Percentiles rank a stretch among this genome's conserved stretches.
These are phyloP conservation scores for Epinephelus awoara DNA, from an alignment of 2,797 vertebrate species.

Conservation along the genomic window DNA sequence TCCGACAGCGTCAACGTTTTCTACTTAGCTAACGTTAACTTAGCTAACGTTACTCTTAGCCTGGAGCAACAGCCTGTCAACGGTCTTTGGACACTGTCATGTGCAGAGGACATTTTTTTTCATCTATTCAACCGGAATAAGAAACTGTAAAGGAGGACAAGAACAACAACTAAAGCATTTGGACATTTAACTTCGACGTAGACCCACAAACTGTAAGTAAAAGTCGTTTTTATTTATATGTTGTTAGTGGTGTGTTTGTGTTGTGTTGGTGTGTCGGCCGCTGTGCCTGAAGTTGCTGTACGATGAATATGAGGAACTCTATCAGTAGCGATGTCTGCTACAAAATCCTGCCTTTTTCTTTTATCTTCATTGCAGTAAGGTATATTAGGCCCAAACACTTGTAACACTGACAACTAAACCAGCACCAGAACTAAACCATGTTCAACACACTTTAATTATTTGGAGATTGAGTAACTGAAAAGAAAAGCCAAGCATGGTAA, in stretches of 20 bases:
- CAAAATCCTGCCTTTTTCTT: background rate
- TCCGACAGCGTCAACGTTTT: too few species aligned
- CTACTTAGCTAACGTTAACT: too few species aligned
- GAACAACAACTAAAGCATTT: background rate
- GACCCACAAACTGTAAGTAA: background rate
- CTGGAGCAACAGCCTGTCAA: background rate
- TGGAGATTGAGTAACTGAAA: background rate
- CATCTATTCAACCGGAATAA: background rate
- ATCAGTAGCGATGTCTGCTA: background rate
- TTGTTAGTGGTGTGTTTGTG: background rate
- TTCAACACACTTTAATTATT: background rate
- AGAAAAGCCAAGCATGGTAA: background rate
- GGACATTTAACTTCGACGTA: background rate
- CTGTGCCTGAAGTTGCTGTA: background rate
- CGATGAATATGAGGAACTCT: background rate
- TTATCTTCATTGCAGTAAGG: background rate
- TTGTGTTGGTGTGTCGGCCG: background rate
- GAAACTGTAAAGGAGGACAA: background rate
- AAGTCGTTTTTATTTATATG: too few species aligned
- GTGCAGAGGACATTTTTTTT: background rate
- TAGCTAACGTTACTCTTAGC: too few species aligned
- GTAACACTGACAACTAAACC: background rate
- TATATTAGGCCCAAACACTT: background rate
- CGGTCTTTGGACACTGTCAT: too few species aligned
- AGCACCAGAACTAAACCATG: background rate